Evolutionary conservation across 2,113 vertebrate genomes (phyloP).

Genomic region (Megaleporinus macrocephalus): DNA sequence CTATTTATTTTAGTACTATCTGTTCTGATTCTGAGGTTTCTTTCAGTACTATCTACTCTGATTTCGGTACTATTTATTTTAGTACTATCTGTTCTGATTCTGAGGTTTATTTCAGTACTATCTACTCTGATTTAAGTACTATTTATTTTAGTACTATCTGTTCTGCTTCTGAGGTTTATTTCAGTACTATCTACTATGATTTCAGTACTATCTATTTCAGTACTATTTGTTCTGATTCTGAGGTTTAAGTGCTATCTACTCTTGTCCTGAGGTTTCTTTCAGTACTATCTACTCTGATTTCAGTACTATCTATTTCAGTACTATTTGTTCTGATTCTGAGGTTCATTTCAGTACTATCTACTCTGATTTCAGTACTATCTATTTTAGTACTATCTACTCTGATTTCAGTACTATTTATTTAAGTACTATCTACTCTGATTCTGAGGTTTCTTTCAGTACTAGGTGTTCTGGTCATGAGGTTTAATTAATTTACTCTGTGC

Average conservation of each 20-base stretch:
- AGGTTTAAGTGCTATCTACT: slow-evolving; percentile 80
- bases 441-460: background rate
- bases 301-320: background rate
- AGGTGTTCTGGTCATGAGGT: background rate
- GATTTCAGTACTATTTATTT: background rate
- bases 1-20: background rate
- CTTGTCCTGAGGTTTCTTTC: slow-evolving; percentile 57
- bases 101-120: background rate
- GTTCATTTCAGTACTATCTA: background rate
- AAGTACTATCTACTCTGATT: background rate
- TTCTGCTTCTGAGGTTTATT: background rate
- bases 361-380: background rate
- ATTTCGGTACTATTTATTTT: background rate
- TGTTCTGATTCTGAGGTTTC: background rate
- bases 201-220: too few species aligned
- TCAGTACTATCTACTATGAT: too few species aligned
- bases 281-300: background rate
- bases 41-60: background rate
- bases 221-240: background rate
- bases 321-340: background rate
- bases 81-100: background rate
- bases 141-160: background rate
- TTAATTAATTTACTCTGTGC: background rate
- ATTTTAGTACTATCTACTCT: background rate
- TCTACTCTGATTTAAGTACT: background rate